phyloP scores from a whole-genome alignment of 2,888 invertebrate species.

The Mylabris sibirica region DNA sequence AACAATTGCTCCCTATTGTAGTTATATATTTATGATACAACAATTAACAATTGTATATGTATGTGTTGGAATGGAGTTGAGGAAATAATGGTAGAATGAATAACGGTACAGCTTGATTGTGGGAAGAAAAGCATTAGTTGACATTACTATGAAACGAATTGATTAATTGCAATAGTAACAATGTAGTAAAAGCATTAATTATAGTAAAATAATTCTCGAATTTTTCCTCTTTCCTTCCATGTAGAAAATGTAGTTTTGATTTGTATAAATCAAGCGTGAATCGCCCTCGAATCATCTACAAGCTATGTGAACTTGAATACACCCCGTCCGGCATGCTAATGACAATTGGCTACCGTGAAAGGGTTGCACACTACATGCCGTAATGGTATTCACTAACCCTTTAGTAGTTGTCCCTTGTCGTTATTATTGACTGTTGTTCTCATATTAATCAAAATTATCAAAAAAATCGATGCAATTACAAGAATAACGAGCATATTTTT shows the following conservation, averaged over 20 bases:
- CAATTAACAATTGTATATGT: conserved; percentile 45
- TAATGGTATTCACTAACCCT: conserved; percentile 54
- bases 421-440: background rate
- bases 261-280: conserved; percentile 42
- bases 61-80: conserved; percentile 31
- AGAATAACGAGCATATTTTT: background rate
- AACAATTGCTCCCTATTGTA: conserved; percentile 37
- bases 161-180: conserved; percentile 33
- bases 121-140: conserved; percentile 41
- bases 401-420: conserved; percentile 37
- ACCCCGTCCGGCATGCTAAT: conserved; percentile 56
- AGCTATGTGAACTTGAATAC: conserved; percentile 51
- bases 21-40: conserved; percentile 45
- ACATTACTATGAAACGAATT: conserved; percentile 40
- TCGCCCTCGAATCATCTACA: conserved; percentile 26
- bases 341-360: conserved; percentile 58
- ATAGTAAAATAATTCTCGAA: background rate
- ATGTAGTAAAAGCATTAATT: conserved; percentile 2
- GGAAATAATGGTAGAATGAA: conserved; percentile 42
- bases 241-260: background rate
- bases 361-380: conserved; percentile 52
- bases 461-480: background rate
- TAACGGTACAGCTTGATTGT: conserved; percentile 43
- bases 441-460: conserved; percentile 19
- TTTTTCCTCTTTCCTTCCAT: background rate